These are phyloP conservation scores for Sylvilagus floridanus DNA, from an alignment of 2,797 vertebrate genomes.

Conservation along the genomic window DNA sequence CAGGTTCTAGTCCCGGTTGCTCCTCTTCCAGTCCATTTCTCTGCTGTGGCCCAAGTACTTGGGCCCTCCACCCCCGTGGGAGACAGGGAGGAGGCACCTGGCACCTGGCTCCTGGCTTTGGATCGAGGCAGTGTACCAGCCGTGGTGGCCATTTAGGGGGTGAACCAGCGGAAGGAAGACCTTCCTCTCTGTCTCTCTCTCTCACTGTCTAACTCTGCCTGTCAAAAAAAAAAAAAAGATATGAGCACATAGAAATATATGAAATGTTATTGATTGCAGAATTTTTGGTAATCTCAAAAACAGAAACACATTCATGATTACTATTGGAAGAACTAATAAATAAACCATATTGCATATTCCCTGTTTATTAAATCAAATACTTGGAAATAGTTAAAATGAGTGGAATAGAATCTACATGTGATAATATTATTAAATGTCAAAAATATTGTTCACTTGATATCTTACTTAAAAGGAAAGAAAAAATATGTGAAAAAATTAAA, in stretches of 20 bases:
- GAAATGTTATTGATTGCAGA: background rate
- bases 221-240: background rate
- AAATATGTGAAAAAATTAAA: background rate
- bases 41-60: too few relatives aligned
- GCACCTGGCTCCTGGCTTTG: too few relatives aligned
- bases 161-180: too few relatives aligned
- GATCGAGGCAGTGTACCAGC: too few relatives aligned
- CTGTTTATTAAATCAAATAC: background rate
- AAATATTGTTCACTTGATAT: background rate
- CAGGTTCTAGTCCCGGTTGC: too few relatives aligned
- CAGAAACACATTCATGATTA: background rate
- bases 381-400: background rate
- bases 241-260: background rate
- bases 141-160: too few relatives aligned
- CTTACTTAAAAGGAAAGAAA: background rate
- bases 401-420: background rate
- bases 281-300: background rate
- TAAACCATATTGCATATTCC: background rate
- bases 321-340: background rate
- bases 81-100: too few relatives aligned
- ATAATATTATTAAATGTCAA: background rate
- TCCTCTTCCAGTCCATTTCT: too few relatives aligned
- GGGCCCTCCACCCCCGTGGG: too few relatives aligned
- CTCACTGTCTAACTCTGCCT: too few relatives aligned
- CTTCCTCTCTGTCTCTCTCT: too few relatives aligned